A percentile compares a stretch with the other conserved stretches of the same genome.
These are phyloP conservation scores for Sicus ferrugineus DNA, from an alignment of 2,888 invertebrate genomes.

Conservation along the genomic window DNA sequence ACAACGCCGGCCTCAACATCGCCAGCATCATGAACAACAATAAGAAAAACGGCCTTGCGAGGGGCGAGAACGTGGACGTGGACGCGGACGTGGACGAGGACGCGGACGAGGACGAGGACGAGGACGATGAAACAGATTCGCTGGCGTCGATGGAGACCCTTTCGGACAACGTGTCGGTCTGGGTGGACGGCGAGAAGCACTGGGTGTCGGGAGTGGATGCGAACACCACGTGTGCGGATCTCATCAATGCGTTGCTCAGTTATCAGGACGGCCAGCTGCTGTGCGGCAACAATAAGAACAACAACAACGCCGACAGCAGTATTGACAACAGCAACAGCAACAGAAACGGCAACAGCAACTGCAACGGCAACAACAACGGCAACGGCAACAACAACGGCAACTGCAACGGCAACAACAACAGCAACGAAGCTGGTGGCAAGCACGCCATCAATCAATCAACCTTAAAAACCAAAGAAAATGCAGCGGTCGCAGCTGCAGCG, in stretches of 20 bases:
- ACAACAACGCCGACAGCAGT: constrained; percentile 29
- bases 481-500: constrained; percentile 16
- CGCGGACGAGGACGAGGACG: constrained; percentile 36
- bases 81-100: constrained; percentile 26
- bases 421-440: constrained; percentile 31
- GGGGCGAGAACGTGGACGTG: no score
- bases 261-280: constrained; percentile 61
- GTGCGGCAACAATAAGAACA: constrained; percentile 10
- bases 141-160: constrained; percentile 52
- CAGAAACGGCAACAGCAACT: no score
- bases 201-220: constrained; percentile 82
- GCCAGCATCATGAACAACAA: not conserved
- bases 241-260: constrained; percentile 75
- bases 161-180: constrained; percentile 74
- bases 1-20: constrained; percentile 12
- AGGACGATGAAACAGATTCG: constrained; percentile 48
- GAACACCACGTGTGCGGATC: constrained; percentile 81
- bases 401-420: constrained; percentile 29
- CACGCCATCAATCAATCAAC: constrained; percentile 44
- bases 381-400: constrained; percentile 28
- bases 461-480: constrained; percentile 48
- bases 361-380: constrained; percentile 26
- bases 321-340: constrained; percentile 20
- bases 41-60: no score
- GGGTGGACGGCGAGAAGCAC: constrained; percentile 78